Evolutionary conservation across 2,797 vertebrate genomes (phyloP).

Genomic region (Paramormyrops hopkinsi): DNA sequence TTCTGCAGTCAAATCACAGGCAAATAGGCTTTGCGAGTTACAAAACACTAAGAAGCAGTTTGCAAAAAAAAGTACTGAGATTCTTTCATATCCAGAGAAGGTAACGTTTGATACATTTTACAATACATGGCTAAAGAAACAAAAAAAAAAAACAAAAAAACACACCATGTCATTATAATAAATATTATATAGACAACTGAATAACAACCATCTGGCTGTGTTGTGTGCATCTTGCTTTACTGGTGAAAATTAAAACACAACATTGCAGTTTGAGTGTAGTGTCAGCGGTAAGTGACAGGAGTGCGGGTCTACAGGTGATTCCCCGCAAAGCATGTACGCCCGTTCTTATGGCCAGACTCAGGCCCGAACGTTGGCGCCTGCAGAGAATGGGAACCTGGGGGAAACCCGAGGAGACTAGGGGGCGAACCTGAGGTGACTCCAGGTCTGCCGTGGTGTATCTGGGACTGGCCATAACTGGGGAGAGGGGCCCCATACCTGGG

Average conservation of each 20-base stretch:
- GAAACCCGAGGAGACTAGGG: background rate
- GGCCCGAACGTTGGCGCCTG: background rate
- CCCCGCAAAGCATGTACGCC: background rate
- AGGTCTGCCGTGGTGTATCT: background rate
- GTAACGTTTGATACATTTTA: background rate
- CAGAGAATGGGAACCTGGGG: background rate
- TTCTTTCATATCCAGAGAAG: background rate
- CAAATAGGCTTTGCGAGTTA: background rate
- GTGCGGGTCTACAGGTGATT: background rate
- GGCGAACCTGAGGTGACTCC: background rate
- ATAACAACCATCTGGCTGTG: background rate
- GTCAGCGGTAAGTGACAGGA: background rate
- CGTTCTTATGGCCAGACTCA: background rate
- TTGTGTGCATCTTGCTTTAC: background rate
- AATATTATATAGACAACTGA: background rate
- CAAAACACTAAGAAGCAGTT: background rate
- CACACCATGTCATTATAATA: background rate
- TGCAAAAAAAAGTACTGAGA: background rate
- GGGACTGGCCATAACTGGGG: background rate
- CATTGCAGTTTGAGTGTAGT: background rate
- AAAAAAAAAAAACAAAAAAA: background rate
- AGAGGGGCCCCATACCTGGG: background rate
- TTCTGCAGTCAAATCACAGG: slow-evolving; percentile 3
- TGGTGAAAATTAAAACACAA: background rate
- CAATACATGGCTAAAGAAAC: background rate